Percentiles rank a stretch among this genome's conserved stretches.
phyloP scores from a whole-genome alignment of 2,797 vertebrate species.

The Astyanax mexicanus region DNA sequence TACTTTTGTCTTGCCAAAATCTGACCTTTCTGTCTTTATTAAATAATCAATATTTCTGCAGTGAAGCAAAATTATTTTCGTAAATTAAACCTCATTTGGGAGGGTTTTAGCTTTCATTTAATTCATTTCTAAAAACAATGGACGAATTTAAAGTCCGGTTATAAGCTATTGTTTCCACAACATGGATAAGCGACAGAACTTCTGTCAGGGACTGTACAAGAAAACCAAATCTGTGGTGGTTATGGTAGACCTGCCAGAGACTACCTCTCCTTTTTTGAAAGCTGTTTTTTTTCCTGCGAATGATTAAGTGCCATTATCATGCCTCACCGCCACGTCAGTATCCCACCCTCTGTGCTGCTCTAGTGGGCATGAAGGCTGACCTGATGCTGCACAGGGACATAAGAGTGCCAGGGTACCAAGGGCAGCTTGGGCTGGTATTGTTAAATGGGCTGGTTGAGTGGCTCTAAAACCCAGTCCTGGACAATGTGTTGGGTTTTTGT shows the following conservation, averaged over 20 bases:
- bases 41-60: too few species aligned
- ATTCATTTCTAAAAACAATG: too few species aligned
- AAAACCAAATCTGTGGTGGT: slow-evolving; percentile 8
- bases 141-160: too few species aligned
- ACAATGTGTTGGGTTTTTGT: too few species aligned
- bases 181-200: too few species aligned
- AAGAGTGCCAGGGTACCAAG: not conserved
- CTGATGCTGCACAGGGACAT: not conserved
- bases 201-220: too few species aligned
- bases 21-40: too few species aligned
- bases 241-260: not conserved
- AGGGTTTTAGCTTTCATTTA: too few species aligned
- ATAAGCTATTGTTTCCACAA: too few species aligned
- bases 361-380: not conserved
- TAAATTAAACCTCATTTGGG: too few species aligned
- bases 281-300: not conserved
- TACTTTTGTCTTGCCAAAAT: too few species aligned
- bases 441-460: not conserved
- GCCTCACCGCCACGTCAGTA: slow-evolving; percentile 1
- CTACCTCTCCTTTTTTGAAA: not conserved
- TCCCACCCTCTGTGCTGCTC: not conserved
- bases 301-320: slow-evolving; percentile 47
- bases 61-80: too few species aligned
- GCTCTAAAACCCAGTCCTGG: not conserved
- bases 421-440: not conserved